A percentile compares a stretch with the other conserved stretches of the same genome.
Evolutionary conservation across 2,797 vertebrate species (phyloP).

Genomic region (Uromys caudimaculatus): DNA sequence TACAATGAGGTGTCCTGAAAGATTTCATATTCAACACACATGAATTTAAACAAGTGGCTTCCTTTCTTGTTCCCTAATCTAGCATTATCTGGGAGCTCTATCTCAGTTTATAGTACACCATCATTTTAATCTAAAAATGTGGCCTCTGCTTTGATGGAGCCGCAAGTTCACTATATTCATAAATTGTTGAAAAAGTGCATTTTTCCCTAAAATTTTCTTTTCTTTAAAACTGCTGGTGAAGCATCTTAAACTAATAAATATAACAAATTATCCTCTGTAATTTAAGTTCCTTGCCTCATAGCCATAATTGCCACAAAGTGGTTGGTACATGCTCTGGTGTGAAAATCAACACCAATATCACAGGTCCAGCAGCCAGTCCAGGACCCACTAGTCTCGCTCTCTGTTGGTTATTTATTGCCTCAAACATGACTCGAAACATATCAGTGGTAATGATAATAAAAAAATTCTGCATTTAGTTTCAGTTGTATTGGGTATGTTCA

Average conservation of each 20-base stretch:
- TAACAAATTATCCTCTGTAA: background rate
- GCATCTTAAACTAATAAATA: background rate
- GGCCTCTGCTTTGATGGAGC: too few relatives aligned
- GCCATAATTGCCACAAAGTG: background rate
- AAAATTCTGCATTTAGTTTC: background rate
- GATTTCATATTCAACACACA: background rate
- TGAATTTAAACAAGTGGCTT: background rate
- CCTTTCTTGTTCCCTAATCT: background rate
- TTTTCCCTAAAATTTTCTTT: background rate
- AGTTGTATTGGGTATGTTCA: background rate
- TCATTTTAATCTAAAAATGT: background rate
- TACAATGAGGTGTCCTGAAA: background rate
- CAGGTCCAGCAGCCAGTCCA: background rate
- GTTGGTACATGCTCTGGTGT: background rate
- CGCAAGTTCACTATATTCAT: background rate
- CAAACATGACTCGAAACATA: background rate
- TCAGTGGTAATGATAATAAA: background rate
- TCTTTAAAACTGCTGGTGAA: background rate
- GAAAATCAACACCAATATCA: background rate
- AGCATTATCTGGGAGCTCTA: accelerated
- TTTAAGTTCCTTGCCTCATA: background rate
- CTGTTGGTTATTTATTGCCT: background rate
- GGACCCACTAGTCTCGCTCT: background rate
- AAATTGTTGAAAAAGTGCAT: background rate
- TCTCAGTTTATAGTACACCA: background rate